Evolutionary conservation across 2,797 vertebrate genomes (phyloP), one percentile per base, ranked within the genome.

Genomic region (Sebastes baramenuke): DNA sequence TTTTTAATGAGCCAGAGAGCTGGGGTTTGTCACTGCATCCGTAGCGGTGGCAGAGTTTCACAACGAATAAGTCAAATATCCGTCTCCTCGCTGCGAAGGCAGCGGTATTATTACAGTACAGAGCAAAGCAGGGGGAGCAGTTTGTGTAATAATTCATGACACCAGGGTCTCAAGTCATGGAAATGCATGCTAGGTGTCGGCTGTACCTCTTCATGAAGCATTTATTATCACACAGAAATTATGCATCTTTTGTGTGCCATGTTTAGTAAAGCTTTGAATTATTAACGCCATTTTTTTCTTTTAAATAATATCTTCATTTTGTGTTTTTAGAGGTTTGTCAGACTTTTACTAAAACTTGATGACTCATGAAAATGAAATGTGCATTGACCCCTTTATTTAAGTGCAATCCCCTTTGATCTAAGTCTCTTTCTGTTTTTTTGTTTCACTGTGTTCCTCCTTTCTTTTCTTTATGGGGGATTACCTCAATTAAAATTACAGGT

Each of bases 401-500:
- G 55, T 32, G 68, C 65, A 68, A 49, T 68, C 30, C 75, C 75
- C 80, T 86, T 70, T 72, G 36, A 4, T 87, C 71, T 73, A 49
- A 80, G 49, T 62, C 78, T 62, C 79, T 70, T 83, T 65, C 62
- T 46, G 42, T 3, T 18, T 55, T 71, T 75, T 77, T 77, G 52
- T 62, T 72, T 72, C 75, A 20, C 29, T 49, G 72, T 82, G 65
- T 75, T 87, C 56, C 77, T 80, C 52, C 72, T 77, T 85, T 89
- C 75, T 86, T 88, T 88, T 82, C 81, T 94, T 90, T 88, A 88
- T 85, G 74, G 91, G 87, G 93, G 91, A 94, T 94, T 95, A 93
- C 88, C 90, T 89, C 93, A 92, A 94, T 93, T 94, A 94, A 93
- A 92, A 93, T 94, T 90, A 92, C 90, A 94, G 88, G 87, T 93